These are phyloP conservation scores for Drosophila ezoana DNA, from an alignment of 2,888 invertebrate genomes.

Conservation along the genomic window DNA sequence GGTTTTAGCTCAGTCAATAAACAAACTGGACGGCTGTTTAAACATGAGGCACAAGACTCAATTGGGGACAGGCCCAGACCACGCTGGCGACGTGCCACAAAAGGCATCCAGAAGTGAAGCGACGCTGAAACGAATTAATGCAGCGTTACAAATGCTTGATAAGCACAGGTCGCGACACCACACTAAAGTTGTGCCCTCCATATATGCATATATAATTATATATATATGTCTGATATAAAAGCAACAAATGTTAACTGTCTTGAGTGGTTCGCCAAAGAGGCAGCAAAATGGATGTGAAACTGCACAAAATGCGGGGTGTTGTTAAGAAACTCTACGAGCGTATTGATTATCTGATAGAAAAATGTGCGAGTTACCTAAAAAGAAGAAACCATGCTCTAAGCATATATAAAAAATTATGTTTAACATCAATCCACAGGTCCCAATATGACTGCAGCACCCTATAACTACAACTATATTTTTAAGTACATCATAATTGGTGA, in stretches of 20 bases:
- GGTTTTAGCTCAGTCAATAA: constrained; percentile 49
- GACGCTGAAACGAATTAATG: constrained; percentile 69
- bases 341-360: constrained; percentile 68
- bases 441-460: constrained; percentile 97
- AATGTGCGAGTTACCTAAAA: constrained; percentile 54
- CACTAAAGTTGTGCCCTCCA: constrained; percentile 9
- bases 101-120: constrained; percentile 33
- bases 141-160: constrained; percentile 68
- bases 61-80: constrained; percentile 44
- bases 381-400: no score
- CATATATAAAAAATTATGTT: background rate
- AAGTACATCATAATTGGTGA: constrained; percentile 99
- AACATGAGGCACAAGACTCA: constrained; percentile 46
- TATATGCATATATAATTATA: background rate
- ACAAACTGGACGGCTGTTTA: constrained; percentile 65
- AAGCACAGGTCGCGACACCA: constrained; percentile 32
- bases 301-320: constrained; percentile 60
- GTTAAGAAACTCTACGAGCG: constrained; percentile 76
- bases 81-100: constrained; percentile 45
- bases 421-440: constrained; percentile 71
- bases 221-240: constrained; percentile 7
- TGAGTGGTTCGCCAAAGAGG: constrained; percentile 16
- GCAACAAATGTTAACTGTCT: constrained; percentile 4
- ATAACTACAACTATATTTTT: constrained; percentile 99
- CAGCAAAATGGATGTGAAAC: constrained; percentile 43